A percentile compares a stretch with the other conserved stretches of the same genome.
phyloP scores from a whole-genome alignment of 2,888 invertebrate genomes.

The Cenopis cana region DNA sequence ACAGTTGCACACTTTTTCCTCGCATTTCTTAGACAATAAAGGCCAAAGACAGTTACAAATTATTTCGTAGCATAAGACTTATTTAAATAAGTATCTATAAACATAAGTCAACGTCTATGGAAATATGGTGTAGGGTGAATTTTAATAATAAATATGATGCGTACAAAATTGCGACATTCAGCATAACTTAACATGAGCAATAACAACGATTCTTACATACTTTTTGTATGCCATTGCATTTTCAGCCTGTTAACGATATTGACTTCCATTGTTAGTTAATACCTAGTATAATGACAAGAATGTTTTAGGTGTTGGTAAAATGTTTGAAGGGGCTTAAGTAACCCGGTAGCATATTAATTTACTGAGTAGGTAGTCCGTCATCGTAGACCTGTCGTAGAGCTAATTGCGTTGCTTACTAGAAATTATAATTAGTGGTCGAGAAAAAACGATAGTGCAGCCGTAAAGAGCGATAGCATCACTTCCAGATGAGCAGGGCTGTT shows the following conservation, averaged over 20 bases:
- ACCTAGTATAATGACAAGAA: background rate
- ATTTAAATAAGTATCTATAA: too few relatives aligned
- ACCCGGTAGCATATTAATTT: constrained; percentile 41
- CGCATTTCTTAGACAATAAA: background rate
- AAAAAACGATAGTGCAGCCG: constrained; percentile 48
- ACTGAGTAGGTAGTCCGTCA: constrained; percentile 37
- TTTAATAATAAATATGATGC: background rate
- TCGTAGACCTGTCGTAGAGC: constrained; percentile 42
- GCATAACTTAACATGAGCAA: background rate
- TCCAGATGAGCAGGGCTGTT: constrained; percentile 46
- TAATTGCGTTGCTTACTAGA: constrained; percentile 47
- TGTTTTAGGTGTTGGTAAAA: too few relatives aligned
- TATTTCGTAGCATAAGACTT: too few relatives aligned
- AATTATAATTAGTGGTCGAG: constrained; percentile 48
- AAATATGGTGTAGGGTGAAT: background rate
- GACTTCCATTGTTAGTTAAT: background rate
- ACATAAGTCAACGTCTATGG: background rate
- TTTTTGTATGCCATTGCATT: background rate
- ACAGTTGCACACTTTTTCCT: constrained; percentile 21
- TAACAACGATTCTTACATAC: background rate
- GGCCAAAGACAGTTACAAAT: too few relatives aligned
- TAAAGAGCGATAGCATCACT: constrained; percentile 51
- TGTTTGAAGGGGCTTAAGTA: constrained; percentile 13
- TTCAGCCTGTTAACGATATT: background rate
- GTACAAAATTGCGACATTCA: background rate